These are phyloP conservation scores for Branchipolynoe longqiensis DNA, from an alignment of 2,888 invertebrate genomes.

Conservation along the genomic window DNA sequence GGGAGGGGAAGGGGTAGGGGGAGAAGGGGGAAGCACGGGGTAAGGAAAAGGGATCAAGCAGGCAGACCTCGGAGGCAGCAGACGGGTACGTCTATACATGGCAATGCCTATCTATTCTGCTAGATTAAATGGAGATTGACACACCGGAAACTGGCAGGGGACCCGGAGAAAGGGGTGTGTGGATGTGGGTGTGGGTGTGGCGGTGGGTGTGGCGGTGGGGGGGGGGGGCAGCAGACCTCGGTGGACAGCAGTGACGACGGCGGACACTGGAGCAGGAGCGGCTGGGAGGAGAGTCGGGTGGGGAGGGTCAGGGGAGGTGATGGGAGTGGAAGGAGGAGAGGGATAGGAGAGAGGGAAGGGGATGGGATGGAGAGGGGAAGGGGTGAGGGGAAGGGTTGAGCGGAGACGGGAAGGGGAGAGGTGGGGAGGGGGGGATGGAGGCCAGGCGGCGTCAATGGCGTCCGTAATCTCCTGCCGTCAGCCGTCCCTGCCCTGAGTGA, in stretches of 20 bases:
- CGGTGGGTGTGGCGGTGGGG: background rate
- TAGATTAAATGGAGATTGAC: constrained; percentile 53
- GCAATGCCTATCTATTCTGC: constrained; percentile 49
- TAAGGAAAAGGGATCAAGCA: background rate
- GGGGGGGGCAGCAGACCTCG: background rate
- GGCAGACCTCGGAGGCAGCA: too few species aligned
- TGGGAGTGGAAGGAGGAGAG: background rate
- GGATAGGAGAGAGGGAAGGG: background rate
- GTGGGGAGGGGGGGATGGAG: background rate
- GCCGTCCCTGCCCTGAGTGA: constrained; percentile 54
- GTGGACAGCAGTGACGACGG: background rate
- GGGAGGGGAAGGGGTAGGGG: background rate
- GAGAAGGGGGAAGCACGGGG: background rate
- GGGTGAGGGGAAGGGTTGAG: background rate
- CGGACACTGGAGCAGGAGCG: background rate
- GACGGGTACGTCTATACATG: background rate
- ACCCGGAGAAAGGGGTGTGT: background rate
- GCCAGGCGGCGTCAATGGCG: constrained; percentile 28
- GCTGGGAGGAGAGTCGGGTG: background rate
- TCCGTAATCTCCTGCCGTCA: constrained; percentile 47
- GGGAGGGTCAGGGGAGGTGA: background rate
- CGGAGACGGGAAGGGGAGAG: background rate
- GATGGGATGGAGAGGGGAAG: background rate
- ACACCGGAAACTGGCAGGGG: background rate
- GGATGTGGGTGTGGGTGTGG: background rate